A percentile compares a stretch with the other conserved stretches of the same genome.
Conservation (phyloP, 2,113 vertebrate species). For the Trinectes maculatus region DNA sequence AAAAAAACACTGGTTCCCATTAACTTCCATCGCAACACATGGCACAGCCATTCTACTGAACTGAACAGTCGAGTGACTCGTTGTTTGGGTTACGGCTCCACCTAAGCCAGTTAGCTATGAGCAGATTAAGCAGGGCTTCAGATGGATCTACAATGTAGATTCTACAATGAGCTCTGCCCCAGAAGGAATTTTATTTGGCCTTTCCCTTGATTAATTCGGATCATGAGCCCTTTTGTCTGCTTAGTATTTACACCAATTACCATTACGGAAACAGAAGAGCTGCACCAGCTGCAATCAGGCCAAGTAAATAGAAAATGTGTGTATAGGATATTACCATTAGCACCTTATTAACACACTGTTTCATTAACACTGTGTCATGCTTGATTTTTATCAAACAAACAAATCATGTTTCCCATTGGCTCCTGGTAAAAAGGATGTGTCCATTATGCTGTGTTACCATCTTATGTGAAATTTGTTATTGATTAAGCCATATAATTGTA, state of each 20-base stretch:
- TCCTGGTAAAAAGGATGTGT: not conserved
- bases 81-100: slow-evolving; percentile 68
- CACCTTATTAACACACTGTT: not conserved
- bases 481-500: not conserved
- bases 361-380: not conserved
- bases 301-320: no score
- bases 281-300: no score
- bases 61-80: slow-evolving; percentile 60
- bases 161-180: slow-evolving; percentile 40
- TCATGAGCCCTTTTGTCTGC: slow-evolving; percentile 25
- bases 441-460: no score
- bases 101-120: slow-evolving; percentile 69
- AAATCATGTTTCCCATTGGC: not conserved
- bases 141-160: slow-evolving; percentile 49
- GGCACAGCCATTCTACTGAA: slow-evolving; percentile 68
- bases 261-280: slow-evolving; percentile 17
- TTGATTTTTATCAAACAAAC: not conserved
- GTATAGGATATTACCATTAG: not conserved
- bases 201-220: slow-evolving; percentile 34
- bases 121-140: slow-evolving; percentile 61
- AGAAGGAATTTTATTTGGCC: slow-evolving; percentile 50
- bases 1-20: slow-evolving; percentile 51
- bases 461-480: not conserved
- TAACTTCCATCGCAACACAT: slow-evolving; percentile 66
- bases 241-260: slow-evolving; percentile 38